Percentiles rank a stretch among this genome's conserved stretches.
phyloP scores from a whole-genome alignment of 2,797 vertebrate genomes.

The Zalophus californianus region DNA sequence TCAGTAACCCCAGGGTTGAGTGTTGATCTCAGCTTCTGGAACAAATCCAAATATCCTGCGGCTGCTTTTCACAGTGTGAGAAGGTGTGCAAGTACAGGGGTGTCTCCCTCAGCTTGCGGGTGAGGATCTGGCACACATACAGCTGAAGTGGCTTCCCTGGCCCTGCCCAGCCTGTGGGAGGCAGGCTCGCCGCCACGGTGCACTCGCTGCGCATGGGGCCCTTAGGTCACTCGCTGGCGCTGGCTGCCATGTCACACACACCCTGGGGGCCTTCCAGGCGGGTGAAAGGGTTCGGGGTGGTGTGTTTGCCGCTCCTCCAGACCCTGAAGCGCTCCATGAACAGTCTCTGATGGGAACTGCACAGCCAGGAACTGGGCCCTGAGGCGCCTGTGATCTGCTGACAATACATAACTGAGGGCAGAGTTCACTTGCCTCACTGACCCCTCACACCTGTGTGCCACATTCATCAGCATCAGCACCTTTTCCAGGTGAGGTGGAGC shows the following conservation, averaged over 20 bases:
- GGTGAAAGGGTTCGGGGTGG: background rate
- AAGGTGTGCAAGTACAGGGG: background rate
- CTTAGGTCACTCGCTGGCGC: fast-evolving
- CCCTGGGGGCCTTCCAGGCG: background rate
- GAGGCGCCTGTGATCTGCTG: background rate
- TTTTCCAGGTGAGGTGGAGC: background rate
- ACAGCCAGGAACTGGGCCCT: background rate
- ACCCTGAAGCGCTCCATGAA: background rate
- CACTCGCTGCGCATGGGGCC: background rate
- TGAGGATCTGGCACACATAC: background rate
- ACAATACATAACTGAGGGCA: background rate
- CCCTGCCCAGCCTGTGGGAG: background rate
- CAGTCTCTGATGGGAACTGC: background rate
- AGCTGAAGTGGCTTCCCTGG: background rate
- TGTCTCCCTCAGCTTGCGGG: background rate
- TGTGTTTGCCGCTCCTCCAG: fast-evolving
- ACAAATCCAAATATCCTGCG: background rate
- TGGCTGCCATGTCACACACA: fast-evolving
- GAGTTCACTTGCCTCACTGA: background rate
- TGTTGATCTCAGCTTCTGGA: background rate
- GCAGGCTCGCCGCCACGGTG: fast-evolving
- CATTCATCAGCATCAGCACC: background rate
- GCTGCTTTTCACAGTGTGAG: background rate
- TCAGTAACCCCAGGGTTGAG: background rate
- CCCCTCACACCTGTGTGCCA: fast-evolving